Evolutionary conservation across 2,797 vertebrate genomes (phyloP).

Genomic region (Benthosema pterotum): DNA sequence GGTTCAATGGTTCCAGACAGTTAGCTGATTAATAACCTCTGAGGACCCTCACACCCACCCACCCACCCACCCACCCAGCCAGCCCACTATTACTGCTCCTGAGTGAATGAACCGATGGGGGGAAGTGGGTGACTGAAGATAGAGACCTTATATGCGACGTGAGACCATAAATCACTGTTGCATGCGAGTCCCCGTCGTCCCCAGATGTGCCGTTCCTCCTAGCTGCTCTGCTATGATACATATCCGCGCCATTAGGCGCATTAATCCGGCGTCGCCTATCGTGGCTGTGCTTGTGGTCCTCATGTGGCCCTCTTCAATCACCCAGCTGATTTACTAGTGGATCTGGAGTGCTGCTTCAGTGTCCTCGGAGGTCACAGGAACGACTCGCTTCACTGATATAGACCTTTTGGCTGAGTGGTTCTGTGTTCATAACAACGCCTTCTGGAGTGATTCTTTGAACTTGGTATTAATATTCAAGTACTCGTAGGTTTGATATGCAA

Average conservation of each 20-base stretch:
- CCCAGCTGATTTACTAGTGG: conserved; percentile 48
- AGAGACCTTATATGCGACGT: conserved; percentile 37
- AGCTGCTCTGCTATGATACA: conserved; percentile 24
- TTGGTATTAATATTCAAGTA: no score
- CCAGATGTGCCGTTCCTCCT: background rate
- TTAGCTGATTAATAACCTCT: conserved; percentile 70
- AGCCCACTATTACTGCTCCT: conserved; percentile 37
- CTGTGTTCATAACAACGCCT: background rate
- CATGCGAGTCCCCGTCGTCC: conserved; percentile 8
- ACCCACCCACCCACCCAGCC: conserved; percentile 36
- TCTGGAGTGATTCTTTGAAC: no score
- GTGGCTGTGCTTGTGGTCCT: conserved; percentile 20
- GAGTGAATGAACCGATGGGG: conserved; percentile 18
- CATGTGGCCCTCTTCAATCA: conserved; percentile 51
- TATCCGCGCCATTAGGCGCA: conserved; percentile 53
- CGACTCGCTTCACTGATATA: conserved; percentile 16
- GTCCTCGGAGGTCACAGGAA: conserved; percentile 23
- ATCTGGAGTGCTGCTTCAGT: conserved; percentile 31
- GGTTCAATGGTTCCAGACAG: conserved; percentile 27
- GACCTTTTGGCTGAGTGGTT: background rate
- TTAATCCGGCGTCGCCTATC: conserved; percentile 43
- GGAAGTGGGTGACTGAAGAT: conserved; percentile 1
- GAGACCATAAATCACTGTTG: no score
- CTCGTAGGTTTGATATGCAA: no score
- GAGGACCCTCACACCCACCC: conserved; percentile 46